Conservation (phyloP, 1,140 invertebrate genomes). For the Leguminivora glycinivorella region DNA sequence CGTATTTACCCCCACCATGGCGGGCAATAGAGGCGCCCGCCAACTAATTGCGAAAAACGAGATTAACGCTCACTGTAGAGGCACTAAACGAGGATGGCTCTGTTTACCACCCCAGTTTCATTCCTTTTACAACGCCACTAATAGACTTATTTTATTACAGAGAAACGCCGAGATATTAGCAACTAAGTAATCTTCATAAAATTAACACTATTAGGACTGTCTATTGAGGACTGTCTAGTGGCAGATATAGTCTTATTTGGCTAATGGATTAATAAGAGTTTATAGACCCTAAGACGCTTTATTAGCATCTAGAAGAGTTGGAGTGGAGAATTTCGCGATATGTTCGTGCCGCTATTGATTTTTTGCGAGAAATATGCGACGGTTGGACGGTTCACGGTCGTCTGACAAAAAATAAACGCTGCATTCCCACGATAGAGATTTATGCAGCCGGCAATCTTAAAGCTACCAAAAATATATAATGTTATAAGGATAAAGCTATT, state of each 20-base stretch:
- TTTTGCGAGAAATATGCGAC: slow-evolving; percentile 25
- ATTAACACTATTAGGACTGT: slow-evolving; percentile 47
- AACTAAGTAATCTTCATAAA: slow-evolving; percentile 59
- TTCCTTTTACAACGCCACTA: slow-evolving; percentile 60
- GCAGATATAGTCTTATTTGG: slow-evolving; percentile 24
- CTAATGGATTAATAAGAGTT: slow-evolving; percentile 25
- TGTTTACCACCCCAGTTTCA: slow-evolving; percentile 52
- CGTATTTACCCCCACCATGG: slow-evolving; percentile 52
- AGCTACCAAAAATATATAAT: background rate
- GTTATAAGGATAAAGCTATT: background rate
- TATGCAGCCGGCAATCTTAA: slow-evolving; percentile 7
- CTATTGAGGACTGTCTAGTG: slow-evolving; percentile 11
- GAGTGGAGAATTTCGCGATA: slow-evolving; percentile 31
- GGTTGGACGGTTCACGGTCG: background rate
- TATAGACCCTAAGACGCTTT: slow-evolving; percentile 9
- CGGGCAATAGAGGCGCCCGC: slow-evolving; percentile 55
- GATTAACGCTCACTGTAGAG: slow-evolving; percentile 65
- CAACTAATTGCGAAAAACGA: slow-evolving; percentile 70
- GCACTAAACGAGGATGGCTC: slow-evolving; percentile 55
- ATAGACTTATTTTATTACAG: slow-evolving; percentile 62
- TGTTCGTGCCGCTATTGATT: slow-evolving; percentile 6
- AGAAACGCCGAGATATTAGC: slow-evolving; percentile 53
- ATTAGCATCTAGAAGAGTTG: slow-evolving; percentile 30
- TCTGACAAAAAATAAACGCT: slow-evolving; percentile 9
- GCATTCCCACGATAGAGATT: slow-evolving; percentile 18